Evolutionary conservation across 1,140 invertebrate genomes (phyloP), one percentile per base, ranked within the genome.

Genomic region (Sminthurides bifidus): DNA sequence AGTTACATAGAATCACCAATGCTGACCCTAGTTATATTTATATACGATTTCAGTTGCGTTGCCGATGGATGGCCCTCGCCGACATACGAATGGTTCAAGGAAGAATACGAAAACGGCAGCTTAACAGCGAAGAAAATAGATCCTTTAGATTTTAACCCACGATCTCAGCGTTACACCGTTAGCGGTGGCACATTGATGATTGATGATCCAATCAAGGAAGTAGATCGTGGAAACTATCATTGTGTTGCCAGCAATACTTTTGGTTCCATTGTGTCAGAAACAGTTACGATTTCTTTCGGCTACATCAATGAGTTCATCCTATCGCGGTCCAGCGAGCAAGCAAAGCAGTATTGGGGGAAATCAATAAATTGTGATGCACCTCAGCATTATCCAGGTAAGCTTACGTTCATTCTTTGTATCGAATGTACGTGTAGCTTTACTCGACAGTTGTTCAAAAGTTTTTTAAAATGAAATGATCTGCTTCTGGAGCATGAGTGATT

Each of bases 181-280:
- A 92, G 87, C 67, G 92, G 92, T 62, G 92, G 92, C 31, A 83
- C 82, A 48, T 71, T 97, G 0, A 92, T 92, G 56, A 94, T 97
- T 54, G 79, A 85, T 65, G 76, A 82, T 63, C 92, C 92, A n/a
- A 78, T 83, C 58, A 81, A 86, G 73, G 79, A 77, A 56, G 71
- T 73, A 56, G 91, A 96, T 69, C 76, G 85, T 69, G 87, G 89
- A 15, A 80, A 81, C 23, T 96, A 94, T 73, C 87, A 93, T 68
- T 98, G 93, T 66, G 83, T 83, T 63, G 92, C 91, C 5, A 75
- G 77, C 14, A 98, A 97, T 71, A 77, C 81, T 66, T 94, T 80
- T 76, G 93, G 93, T 15, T 81, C 81, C 1, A 84, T 96, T 44
- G 77, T 88, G 8, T 94, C 91, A 4, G 84, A 90, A 69, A 89